Percentiles rank a stretch among this genome's conserved stretches.
Evolutionary conservation across 2,888 invertebrate species (phyloP).

Genomic region (Rhagium mordax): DNA sequence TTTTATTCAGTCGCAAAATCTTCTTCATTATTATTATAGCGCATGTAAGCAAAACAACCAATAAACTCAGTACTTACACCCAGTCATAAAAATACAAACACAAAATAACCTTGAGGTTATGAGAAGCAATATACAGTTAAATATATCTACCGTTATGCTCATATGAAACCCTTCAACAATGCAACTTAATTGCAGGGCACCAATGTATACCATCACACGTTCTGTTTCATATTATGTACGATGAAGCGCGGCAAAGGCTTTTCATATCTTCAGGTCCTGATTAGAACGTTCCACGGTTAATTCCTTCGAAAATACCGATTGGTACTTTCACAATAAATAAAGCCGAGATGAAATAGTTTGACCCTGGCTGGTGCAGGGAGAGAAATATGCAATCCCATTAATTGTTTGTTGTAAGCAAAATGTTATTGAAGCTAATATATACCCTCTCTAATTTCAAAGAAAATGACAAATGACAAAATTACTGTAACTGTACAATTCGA

Average conservation of each 20-base stretch:
- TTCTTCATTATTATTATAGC: not conserved
- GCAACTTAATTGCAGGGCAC: constrained; percentile 10
- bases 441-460: too few relatives aligned
- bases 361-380: too few relatives aligned
- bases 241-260: not conserved
- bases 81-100: not conserved
- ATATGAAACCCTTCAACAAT: constrained; percentile 25
- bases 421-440: too few relatives aligned
- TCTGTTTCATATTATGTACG: not conserved
- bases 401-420: too few relatives aligned
- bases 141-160: constrained; percentile 6
- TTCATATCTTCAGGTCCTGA: not conserved
- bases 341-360: too few relatives aligned
- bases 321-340: too few relatives aligned
- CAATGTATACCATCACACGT: not conserved
- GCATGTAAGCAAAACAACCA: not conserved
- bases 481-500: not conserved
- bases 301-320: too few relatives aligned
- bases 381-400: too few relatives aligned
- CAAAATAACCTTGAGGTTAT: not conserved
- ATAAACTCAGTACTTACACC: not conserved
- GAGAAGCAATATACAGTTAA: constrained; percentile 10
- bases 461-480: too few relatives aligned
- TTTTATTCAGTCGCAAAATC: too few relatives aligned
- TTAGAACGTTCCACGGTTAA: not conserved